A percentile compares a stretch with the other conserved stretches of the same genome.
Evolutionary conservation across 2,888 invertebrate genomes (phyloP).

Genomic region (Trichacis sp.): DNA sequence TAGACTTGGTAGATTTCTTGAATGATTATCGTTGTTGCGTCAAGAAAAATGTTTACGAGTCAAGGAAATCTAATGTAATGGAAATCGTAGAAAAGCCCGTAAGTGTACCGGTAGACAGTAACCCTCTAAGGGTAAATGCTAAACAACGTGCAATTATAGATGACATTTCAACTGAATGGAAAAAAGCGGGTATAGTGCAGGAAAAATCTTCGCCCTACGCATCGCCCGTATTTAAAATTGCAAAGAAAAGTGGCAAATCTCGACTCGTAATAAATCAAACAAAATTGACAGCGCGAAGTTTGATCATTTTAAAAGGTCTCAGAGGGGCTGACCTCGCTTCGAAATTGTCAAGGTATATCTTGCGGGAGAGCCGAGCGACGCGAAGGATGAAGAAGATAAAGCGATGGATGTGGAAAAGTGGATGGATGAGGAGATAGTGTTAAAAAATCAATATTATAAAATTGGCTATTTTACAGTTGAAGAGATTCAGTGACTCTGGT

Average conservation of each 20-base stretch:
- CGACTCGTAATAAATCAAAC: conserved; percentile 41
- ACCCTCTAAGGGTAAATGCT: conserved; percentile 20
- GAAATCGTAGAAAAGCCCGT: conserved; percentile 14
- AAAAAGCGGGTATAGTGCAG: conserved; percentile 24
- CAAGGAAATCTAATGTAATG: not conserved
- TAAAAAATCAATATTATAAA: too few relatives aligned
- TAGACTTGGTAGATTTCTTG: too few relatives aligned
- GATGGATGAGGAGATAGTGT: too few relatives aligned
- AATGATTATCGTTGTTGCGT: too few relatives aligned
- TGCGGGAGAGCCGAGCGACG: conserved; percentile 4
- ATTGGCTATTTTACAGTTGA: too few relatives aligned
- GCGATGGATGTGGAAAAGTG: too few relatives aligned
- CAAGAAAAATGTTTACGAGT: too few relatives aligned
- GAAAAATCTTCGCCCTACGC: conserved; percentile 36
- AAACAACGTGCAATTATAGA: conserved; percentile 24
- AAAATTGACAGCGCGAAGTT: conserved; percentile 3
- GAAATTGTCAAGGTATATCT: conserved; percentile 8
- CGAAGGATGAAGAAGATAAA: too few relatives aligned
- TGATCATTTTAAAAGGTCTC: conserved; percentile 8
- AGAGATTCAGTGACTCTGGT: too few relatives aligned
- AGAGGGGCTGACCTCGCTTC: conserved; percentile 5
- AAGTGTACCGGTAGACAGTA: conserved; percentile 8
- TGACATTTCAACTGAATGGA: conserved; percentile 32
- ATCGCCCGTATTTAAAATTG: conserved; percentile 36
- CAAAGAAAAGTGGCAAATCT: conserved; percentile 35